These are phyloP conservation scores for Halesus radiatus DNA, from an alignment of 1,140 invertebrate species.

Conservation along the genomic window DNA sequence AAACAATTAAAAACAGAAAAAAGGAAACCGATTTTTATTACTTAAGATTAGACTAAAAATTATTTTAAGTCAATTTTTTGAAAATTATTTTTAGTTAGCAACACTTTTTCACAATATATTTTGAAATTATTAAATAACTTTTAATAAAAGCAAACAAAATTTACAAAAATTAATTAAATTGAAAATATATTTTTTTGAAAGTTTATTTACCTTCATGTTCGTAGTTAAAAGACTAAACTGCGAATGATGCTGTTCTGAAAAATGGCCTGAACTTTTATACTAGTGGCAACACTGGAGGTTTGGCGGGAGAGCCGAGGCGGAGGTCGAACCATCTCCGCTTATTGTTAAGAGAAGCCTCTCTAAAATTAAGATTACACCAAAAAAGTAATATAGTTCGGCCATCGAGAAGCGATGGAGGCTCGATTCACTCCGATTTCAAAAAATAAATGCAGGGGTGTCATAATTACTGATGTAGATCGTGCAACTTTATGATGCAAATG, in stretches of 20 bases:
- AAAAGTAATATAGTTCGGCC: constrained; percentile 34
- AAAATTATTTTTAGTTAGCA: too few species aligned
- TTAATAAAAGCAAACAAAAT: too few species aligned
- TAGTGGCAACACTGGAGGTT: constrained; percentile 18
- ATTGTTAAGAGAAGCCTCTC: constrained; percentile 45
- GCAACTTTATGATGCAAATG: too few species aligned
- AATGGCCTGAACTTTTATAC: constrained; percentile 50
- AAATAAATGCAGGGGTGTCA: constrained; percentile 26
- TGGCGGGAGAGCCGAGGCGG: constrained; percentile 27
- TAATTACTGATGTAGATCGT: not conserved
- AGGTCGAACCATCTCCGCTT: constrained; percentile 35
- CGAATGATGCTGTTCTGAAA: constrained; percentile 51
- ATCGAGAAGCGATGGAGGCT: not conserved
- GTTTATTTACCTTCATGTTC: constrained; percentile 53
- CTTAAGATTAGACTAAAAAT: too few species aligned
- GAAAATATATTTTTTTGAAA: too few species aligned
- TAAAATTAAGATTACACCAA: constrained; percentile 46
- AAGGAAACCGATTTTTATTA: too few species aligned
- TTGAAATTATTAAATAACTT: too few species aligned
- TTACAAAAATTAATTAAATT: too few species aligned
- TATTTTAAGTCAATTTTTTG: too few species aligned
- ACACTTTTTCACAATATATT: too few species aligned
- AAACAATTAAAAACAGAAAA: too few species aligned
- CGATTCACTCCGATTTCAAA: constrained; percentile 19
- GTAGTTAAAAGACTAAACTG: constrained; percentile 49